Percentiles rank a stretch among this genome's conserved stretches.
Conservation (phyloP, 35 echinoderm and acorn worm species). For the Strongylocentrotus purpuratus region DNA sequence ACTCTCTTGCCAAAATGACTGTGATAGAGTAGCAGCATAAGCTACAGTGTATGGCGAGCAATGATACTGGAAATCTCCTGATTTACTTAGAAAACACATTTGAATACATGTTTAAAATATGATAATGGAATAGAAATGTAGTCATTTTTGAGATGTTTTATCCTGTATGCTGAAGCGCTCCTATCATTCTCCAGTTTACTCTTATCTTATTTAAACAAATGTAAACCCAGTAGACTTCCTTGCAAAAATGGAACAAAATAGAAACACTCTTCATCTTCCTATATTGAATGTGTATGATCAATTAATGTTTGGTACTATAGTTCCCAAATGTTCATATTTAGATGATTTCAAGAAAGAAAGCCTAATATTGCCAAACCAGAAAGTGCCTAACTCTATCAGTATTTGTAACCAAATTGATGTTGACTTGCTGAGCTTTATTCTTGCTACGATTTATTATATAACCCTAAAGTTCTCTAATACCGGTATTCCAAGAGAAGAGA, state of each 20-base stretch:
- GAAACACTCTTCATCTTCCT: not conserved
- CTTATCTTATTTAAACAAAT: not conserved
- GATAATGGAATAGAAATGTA: too few species aligned
- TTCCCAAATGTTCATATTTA: not conserved
- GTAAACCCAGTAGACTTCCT: not conserved
- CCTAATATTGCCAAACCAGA: not conserved
- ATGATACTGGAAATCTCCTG: too few species aligned
- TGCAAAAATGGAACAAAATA: not conserved
- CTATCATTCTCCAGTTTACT: not conserved
- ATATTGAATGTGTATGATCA: not conserved
- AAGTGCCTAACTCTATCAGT: not conserved
- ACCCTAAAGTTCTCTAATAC: not conserved
- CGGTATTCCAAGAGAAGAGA: not conserved
- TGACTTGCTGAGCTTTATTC: not conserved
- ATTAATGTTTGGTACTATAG: not conserved
- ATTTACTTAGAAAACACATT: too few species aligned
- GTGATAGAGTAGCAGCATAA: not conserved
- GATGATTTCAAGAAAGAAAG: not conserved
- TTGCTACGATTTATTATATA: not conserved
- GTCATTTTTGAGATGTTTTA: too few species aligned
- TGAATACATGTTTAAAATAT: too few species aligned
- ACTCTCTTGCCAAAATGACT: not conserved
- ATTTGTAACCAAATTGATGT: not conserved
- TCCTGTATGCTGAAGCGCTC: too few species aligned
- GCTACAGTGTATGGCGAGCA: not conserved